Base-by-base conservation (phyloP, 2,888 invertebrate genomes). In the Dryadula phaetusa region DNA sequence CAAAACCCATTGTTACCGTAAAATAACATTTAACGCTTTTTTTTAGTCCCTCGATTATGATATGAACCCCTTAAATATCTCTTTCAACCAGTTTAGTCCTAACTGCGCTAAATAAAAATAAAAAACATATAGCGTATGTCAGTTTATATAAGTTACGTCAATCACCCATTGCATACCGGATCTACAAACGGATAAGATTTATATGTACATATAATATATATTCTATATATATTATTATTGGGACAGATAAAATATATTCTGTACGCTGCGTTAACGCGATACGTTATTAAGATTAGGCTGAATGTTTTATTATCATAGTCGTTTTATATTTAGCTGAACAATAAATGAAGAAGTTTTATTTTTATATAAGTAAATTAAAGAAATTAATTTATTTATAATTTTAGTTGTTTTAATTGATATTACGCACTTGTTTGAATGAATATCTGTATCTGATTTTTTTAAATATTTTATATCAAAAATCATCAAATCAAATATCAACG, bases 111-210 rank as follows among this genome's bases (percentile, higher is more conserved):
- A 10, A 37, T 32, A 32, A 32, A 32, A 8, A 2, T 12, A 37
- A 10, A 12, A 37, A 12, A 37, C 12, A 37, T 37, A n/a, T n/a
- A n/a, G n/a, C n/a, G n/a, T n/a, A n/a, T n/a, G n/a, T n/a, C n/a
- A n/a, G n/a, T n/a, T 8, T 16, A 56, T 40, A 37, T 22, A 56
- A 37, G 20, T 37, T 22, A 56, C 54, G 54, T 54, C 37, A 22
- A 22, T 37, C 37, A 54, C 14, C n/a, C 6, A 49, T 20, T 54
- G 6, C 16, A 1, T 8, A 20, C 54, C 54, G 54, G 54, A 56
- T 56, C 20, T 37, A 37, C 20, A 37, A 3, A 34, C 22, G 22
- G 54, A 22, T 22, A 56, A 56, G 22, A 56, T n/a, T n/a, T 54
- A 54, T 54, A 18, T 14, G 20, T 34, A 54, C 12, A 14, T 49